Evolutionary conservation across 1,140 invertebrate species (phyloP).

Genomic region (Drosophila arizonae): DNA sequence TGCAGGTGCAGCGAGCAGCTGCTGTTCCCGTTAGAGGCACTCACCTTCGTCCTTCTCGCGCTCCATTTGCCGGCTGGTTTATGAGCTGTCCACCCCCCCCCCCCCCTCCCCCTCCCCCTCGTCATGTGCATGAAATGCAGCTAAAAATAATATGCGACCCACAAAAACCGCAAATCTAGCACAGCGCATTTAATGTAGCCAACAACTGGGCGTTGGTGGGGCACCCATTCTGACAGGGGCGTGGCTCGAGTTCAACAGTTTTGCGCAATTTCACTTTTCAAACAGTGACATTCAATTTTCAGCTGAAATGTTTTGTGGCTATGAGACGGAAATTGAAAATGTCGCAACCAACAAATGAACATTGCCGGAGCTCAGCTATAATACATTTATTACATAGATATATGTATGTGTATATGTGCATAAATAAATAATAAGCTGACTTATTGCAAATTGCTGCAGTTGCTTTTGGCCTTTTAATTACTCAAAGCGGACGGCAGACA

Average conservation of each 20-base stretch:
- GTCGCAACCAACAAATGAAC: conserved; percentile 43
- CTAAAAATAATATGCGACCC: conserved; percentile 48
- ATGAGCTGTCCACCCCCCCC: conserved; percentile 20
- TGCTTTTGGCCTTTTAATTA: conserved; percentile 68
- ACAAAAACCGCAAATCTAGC: conserved; percentile 60
- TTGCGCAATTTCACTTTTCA: conserved; percentile 52
- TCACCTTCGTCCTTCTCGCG: neutral
- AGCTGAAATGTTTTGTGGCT: conserved; percentile 64
- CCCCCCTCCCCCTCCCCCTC: neutral
- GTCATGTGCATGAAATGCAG: conserved; percentile 5
- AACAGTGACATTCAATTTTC: conserved; percentile 75
- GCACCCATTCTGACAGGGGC: neutral
- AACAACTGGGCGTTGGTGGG: neutral
- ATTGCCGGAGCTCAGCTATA: neutral
- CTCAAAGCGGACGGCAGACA: conserved; percentile 40
- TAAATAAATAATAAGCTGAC: conserved; percentile 40
- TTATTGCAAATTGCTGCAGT: conserved; percentile 57
- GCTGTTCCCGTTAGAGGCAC: conserved; percentile 7
- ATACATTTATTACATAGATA: neutral
- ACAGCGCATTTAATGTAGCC: conserved; percentile 42
- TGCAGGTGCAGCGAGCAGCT: conserved; percentile 7
- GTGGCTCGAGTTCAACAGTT: conserved; percentile 5
- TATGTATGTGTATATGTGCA: neutral
- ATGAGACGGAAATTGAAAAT: conserved; percentile 74
- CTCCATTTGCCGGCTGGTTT: conserved; percentile 31